phyloP scores from a whole-genome alignment of 2,888 invertebrate genomes.

The Caenorhabditis plicata region DNA sequence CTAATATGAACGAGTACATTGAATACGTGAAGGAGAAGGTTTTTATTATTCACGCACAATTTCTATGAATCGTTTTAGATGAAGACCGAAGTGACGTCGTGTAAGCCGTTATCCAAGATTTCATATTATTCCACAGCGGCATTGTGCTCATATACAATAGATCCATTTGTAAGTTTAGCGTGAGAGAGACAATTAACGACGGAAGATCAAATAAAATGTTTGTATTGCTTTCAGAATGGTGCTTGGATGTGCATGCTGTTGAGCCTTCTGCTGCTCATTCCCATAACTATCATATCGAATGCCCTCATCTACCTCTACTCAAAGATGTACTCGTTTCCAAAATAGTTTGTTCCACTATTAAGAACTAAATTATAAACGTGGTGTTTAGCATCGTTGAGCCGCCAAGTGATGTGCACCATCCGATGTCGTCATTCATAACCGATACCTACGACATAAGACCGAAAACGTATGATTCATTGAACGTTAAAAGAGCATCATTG shows the following conservation, averaged over 20 bases:
- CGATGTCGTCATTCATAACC: slow-evolving; percentile 57
- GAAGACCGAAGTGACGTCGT: slow-evolving; percentile 55
- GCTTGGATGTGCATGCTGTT: slow-evolving; percentile 69
- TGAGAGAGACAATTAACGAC: neutral
- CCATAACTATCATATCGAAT: slow-evolving; percentile 67
- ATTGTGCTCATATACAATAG: slow-evolving; percentile 54
- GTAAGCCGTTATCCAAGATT: slow-evolving; percentile 54
- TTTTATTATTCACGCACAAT: neutral
- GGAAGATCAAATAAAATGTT: neutral
- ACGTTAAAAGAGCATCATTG: neutral
- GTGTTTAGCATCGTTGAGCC: slow-evolving; percentile 55
- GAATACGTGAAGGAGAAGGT: slow-evolving; percentile 41
- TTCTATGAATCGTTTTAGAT: slow-evolving; percentile 31
- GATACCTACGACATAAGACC: slow-evolving; percentile 56
- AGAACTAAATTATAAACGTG: neutral
- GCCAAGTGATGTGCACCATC: slow-evolving; percentile 44
- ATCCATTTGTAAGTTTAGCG: slow-evolving; percentile 54
- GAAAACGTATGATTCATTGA: slow-evolving; percentile 43
- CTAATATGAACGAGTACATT: slow-evolving; percentile 44
- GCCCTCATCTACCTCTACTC: slow-evolving; percentile 67
- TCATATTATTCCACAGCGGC: slow-evolving; percentile 48
- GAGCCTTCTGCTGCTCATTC: slow-evolving; percentile 67
- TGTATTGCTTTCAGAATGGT: slow-evolving; percentile 65
- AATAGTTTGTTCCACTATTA: slow-evolving; percentile 52
- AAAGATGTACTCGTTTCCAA: slow-evolving; percentile 64